Percentiles rank a stretch among this genome's conserved stretches.
These are phyloP conservation scores for Coccyzus lansbergi DNA, from an alignment of 2,797 vertebrate species.

Conservation along the genomic window DNA sequence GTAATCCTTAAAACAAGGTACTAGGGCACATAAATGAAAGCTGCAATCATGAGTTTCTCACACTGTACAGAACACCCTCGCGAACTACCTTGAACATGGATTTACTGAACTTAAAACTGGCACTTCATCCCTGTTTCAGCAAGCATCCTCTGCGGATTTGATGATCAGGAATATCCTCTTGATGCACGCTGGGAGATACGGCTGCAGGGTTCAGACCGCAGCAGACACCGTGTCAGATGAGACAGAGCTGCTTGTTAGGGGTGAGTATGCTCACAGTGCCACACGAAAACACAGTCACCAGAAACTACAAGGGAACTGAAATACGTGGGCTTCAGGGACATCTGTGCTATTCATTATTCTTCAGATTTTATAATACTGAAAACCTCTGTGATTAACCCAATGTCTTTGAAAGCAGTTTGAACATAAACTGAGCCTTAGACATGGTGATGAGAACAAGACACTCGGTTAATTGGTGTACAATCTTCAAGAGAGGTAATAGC, in stretches of 20 bases:
- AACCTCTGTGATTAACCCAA: conserved; percentile 16
- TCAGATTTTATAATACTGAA: conserved; percentile 30
- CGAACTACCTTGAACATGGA: conserved; percentile 58
- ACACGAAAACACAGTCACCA: conserved; percentile 44
- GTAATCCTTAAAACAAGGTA: conserved; percentile 51
- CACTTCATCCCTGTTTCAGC: conserved; percentile 83
- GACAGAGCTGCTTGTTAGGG: conserved; percentile 94
- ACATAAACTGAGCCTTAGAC: not conserved
- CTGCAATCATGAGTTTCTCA: conserved; percentile 22
- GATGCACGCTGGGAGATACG: conserved; percentile 94
- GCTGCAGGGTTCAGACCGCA: conserved; percentile 92
- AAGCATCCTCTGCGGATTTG: conserved; percentile 94
- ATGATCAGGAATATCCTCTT: conserved; percentile 98
- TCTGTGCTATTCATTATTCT: not conserved
- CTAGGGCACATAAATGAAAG: conserved; percentile 37
- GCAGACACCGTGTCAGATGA: conserved; percentile 91
- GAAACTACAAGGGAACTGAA: conserved; percentile 39
- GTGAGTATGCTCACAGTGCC: conserved; percentile 79
- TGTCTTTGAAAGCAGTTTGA: conserved; percentile 31
- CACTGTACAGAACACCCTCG: conserved; percentile 3
- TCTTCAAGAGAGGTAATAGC: not conserved
- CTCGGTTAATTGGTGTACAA: not conserved
- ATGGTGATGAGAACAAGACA: not conserved
- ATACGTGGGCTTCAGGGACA: not conserved
- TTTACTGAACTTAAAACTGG: conserved; percentile 73